phyloP scores from a whole-genome alignment of 2,113 vertebrate species.

The Chaetura pelagica region DNA sequence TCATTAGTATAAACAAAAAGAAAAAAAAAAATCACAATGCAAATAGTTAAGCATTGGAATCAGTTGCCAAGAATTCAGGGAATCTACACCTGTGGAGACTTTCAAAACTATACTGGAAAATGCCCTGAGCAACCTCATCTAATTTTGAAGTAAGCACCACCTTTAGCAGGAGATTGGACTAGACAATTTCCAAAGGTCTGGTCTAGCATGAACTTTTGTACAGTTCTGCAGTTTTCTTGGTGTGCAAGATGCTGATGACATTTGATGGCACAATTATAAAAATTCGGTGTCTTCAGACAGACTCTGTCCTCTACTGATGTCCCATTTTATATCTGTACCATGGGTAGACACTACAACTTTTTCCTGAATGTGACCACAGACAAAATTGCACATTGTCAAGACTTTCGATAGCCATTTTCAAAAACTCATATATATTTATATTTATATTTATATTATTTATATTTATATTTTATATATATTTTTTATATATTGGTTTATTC shows the following conservation, averaged over 20 bases:
- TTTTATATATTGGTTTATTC: not conserved
- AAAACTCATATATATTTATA: not conserved
- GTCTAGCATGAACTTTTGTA: not conserved
- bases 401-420: not conserved
- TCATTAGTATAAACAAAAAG: not conserved
- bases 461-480: not conserved
- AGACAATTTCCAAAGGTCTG: not conserved
- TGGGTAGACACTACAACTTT: not conserved
- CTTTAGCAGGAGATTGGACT: not conserved
- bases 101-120: not conserved
- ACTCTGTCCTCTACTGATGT: not conserved
- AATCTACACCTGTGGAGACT: not conserved
- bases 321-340: not conserved
- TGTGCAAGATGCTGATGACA: not conserved
- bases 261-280: not conserved
- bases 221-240: not conserved
- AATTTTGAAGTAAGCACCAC: not conserved
- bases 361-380: not conserved
- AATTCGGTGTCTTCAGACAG: not conserved
- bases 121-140: not conserved
- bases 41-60: not conserved
- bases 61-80: not conserved
- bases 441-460: too few relatives aligned
- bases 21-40: not conserved
- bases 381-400: not conserved